Conservation (phyloP, 2,888 invertebrate species). For the Hyposoter didymator region DNA sequence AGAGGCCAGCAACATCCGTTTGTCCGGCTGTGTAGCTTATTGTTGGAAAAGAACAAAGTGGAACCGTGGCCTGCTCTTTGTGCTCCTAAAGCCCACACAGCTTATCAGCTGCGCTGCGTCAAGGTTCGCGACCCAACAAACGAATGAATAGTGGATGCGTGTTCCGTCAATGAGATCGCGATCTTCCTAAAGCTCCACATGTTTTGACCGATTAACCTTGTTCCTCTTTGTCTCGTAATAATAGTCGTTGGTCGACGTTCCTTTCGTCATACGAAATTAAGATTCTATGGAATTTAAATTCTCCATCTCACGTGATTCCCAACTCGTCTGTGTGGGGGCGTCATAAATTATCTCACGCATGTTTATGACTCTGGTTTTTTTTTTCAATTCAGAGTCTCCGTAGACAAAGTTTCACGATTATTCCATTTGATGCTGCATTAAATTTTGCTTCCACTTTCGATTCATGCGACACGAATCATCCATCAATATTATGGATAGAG, state of each 20-base stretch:
- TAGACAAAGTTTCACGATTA: background rate
- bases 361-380: background rate
- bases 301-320: background rate
- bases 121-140: constrained; percentile 79
- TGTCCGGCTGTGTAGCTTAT: constrained; percentile 26
- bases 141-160: constrained; percentile 74
- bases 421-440: background rate
- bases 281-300: background rate
- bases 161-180: constrained; percentile 66
- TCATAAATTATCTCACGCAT: background rate
- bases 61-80: constrained; percentile 69
- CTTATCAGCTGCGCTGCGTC: constrained; percentile 76
- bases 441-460: background rate
- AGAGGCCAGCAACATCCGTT: constrained; percentile 35
- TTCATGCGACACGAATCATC: background rate
- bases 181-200: constrained; percentile 28
- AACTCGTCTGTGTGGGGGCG: background rate
- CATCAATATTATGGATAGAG: background rate
- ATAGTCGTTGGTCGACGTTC: background rate
- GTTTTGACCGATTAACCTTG: background rate
- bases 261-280: background rate
- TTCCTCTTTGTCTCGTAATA: background rate
- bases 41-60: constrained; percentile 72
- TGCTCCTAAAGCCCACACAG: constrained; percentile 73
- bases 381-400: background rate